phyloP scores from a whole-genome alignment of 2,888 invertebrate genomes.

The Drosophila barbarae region DNA sequence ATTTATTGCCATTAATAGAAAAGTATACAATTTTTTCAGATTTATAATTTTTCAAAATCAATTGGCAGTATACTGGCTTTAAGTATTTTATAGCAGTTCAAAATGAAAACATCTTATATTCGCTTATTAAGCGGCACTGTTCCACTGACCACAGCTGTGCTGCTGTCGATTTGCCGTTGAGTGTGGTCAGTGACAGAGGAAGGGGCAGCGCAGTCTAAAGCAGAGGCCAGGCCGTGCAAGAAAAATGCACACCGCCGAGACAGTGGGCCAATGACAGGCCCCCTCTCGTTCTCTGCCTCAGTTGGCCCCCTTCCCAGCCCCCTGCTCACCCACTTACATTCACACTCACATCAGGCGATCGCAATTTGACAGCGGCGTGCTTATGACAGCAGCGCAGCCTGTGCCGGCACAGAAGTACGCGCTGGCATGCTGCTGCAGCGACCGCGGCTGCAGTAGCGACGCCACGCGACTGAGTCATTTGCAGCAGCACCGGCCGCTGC shows the following conservation, averaged over 20 bases:
- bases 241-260: constrained; percentile 11
- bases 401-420: constrained; percentile 45
- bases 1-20: neutral
- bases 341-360: constrained; percentile 20
- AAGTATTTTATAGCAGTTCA: neutral
- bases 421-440: constrained; percentile 50
- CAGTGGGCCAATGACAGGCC: constrained; percentile 35
- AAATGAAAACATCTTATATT: neutral
- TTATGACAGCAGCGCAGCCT: constrained; percentile 40
- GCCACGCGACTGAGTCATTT: constrained; percentile 66
- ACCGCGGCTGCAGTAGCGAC: constrained; percentile 12
- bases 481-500: constrained; percentile 35
- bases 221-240: constrained; percentile 48
- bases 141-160: constrained; percentile 14
- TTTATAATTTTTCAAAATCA: no score
- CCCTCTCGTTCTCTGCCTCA: constrained; percentile 5
- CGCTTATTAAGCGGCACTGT: neutral
- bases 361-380: constrained; percentile 32
- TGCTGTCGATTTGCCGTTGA: constrained; percentile 57
- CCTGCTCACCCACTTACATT: constrained; percentile 2
- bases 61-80: neutral
- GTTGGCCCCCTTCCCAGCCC: neutral
- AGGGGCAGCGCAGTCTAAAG: constrained; percentile 31
- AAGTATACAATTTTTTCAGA: neutral
- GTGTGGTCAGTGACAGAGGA: constrained; percentile 60